A percentile compares a stretch with the other conserved stretches of the same genome.
Evolutionary conservation across 1,140 invertebrate genomes (phyloP).

Genomic region (Myzus persicae): DNA sequence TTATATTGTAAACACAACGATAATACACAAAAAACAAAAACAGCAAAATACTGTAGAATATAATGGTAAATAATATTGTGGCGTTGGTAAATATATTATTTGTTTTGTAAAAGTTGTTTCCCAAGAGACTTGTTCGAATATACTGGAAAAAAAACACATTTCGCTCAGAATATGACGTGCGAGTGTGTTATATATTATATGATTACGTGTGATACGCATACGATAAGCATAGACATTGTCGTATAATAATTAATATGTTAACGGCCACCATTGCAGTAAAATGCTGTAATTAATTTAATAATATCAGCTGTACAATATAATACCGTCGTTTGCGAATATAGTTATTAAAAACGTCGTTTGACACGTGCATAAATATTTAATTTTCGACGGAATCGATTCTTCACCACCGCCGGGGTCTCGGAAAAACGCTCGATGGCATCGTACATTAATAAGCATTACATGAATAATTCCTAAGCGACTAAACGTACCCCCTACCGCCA

Average conservation of each 20-base stretch:
- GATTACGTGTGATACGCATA: background rate
- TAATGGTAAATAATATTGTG: background rate
- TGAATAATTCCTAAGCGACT: background rate
- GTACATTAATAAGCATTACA: background rate
- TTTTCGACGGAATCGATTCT: background rate
- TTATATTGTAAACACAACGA: background rate
- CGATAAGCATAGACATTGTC: background rate
- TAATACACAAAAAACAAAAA: background rate
- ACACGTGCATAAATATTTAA: background rate
- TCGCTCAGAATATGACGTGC: background rate
- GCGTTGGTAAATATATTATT: background rate
- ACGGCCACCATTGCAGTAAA: background rate
- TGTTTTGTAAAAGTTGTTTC: slow-evolving; percentile 1
- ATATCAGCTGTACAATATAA: background rate
- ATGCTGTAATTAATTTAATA: background rate
- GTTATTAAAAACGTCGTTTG: background rate
- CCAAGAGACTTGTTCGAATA: background rate
- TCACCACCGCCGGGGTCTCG: background rate
- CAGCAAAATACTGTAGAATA: background rate
- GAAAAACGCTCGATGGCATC: background rate
- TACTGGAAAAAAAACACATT: slow-evolving; percentile 8
- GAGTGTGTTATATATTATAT: background rate
- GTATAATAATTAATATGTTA: slow-evolving; percentile 8
- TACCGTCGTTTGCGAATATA: background rate
- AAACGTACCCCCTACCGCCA: background rate